Evolutionary conservation across 1,140 invertebrate genomes (phyloP).

Genomic region (Teleogryllus occipitalis): DNA sequence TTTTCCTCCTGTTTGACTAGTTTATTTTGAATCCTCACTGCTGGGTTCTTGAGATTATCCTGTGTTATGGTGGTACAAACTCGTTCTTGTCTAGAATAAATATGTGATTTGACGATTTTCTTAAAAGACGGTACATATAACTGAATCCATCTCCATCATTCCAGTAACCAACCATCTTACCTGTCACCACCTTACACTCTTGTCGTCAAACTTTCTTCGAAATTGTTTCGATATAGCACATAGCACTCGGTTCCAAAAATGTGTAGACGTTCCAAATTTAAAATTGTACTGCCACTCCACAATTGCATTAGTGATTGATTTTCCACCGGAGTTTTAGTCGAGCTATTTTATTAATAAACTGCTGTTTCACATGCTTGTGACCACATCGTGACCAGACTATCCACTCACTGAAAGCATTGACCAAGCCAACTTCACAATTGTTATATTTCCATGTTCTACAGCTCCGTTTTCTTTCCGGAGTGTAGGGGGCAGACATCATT

Average conservation of each 20-base stretch:
- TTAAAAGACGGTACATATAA: background rate
- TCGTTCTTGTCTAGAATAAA: background rate
- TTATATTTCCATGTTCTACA: constrained; percentile 23
- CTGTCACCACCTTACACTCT: too few species aligned
- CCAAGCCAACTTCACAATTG: constrained; percentile 28
- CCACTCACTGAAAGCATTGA: constrained; percentile 32
- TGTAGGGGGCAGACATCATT: constrained; percentile 19
- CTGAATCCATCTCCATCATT: too few species aligned
- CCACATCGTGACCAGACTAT: constrained; percentile 33
- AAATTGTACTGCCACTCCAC: background rate
- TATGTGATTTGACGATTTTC: background rate
- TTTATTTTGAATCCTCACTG: too few species aligned
- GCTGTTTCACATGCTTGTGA: constrained; percentile 36
- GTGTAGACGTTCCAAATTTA: background rate
- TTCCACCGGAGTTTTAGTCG: background rate
- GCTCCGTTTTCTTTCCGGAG: constrained; percentile 26
- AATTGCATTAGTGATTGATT: background rate
- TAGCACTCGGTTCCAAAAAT: background rate
- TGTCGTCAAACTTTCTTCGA: background rate
- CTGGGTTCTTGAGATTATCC: too few species aligned
- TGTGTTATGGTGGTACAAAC: background rate
- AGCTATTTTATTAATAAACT: constrained; percentile 35
- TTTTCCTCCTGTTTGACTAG: background rate
- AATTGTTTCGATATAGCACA: background rate
- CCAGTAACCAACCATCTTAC: background rate